phyloP scores from a whole-genome alignment of 1,140 invertebrate species.

The Drosophila bocqueti region DNA sequence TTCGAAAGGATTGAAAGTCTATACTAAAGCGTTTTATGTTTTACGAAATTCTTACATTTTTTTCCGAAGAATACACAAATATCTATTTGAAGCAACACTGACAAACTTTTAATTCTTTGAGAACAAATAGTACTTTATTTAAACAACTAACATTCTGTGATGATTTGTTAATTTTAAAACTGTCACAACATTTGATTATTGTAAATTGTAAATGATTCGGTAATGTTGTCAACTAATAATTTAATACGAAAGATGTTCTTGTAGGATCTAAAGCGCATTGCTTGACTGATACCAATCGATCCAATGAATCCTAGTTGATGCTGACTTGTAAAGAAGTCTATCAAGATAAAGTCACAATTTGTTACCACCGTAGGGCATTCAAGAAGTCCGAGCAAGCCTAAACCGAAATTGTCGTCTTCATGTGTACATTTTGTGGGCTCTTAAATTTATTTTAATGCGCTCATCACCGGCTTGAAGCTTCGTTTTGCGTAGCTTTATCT shows the following conservation, averaged over 20 bases:
- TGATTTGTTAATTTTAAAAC: neutral
- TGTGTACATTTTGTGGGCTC: conserved; percentile 64
- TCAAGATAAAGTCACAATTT: no score
- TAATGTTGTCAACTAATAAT: neutral
- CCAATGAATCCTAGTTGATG: neutral
- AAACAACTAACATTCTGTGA: no score
- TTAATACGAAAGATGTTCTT: neutral
- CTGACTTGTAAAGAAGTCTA: neutral
- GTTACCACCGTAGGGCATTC: conserved; percentile 36
- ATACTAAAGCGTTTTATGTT: no score
- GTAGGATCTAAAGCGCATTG: no score
- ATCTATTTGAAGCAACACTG: neutral
- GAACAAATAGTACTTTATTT: no score
- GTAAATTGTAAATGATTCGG: neutral
- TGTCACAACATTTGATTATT: neutral
- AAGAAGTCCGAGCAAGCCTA: neutral
- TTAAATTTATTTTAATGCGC: conserved; percentile 75
- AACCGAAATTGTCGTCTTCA: neutral
- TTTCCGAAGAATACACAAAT: neutral
- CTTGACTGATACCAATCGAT: no score
- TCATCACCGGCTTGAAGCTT: conserved; percentile 56
- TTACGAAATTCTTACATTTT: neutral
- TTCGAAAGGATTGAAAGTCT: no score
- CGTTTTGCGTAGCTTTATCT: conserved; percentile 55
- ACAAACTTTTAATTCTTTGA: no score